A percentile compares a stretch with the other conserved stretches of the same genome.
Evolutionary conservation across 2,113 vertebrate genomes (phyloP).

Genomic region (Serinus canaria): DNA sequence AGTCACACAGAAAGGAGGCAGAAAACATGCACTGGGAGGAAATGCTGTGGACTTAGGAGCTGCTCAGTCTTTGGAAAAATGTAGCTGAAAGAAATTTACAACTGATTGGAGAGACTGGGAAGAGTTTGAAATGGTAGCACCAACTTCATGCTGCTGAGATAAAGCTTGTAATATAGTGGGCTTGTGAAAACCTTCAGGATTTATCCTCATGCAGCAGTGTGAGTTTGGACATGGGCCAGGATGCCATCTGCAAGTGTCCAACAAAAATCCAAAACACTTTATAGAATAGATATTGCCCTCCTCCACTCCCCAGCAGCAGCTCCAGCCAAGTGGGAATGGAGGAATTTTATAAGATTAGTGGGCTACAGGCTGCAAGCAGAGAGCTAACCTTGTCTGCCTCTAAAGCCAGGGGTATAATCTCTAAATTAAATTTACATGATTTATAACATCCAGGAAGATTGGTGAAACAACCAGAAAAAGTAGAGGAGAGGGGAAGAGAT

Average conservation of each 20-base stretch:
- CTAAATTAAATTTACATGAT: slow-evolving; percentile 67
- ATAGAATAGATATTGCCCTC: not conserved
- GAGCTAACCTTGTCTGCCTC: slow-evolving; percentile 22
- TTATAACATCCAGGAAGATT: slow-evolving; percentile 9
- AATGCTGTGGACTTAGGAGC: not conserved
- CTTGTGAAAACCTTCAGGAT: not conserved
- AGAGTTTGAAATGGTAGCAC: not conserved
- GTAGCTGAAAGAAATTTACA: not conserved
- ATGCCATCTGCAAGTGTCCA: slow-evolving; percentile 11
- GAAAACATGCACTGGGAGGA: not conserved
- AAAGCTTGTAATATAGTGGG: not conserved
- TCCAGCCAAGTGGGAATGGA: slow-evolving; percentile 47
- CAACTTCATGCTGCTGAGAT: not conserved
- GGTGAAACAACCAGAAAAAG: not conserved
- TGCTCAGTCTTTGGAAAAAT: not conserved
- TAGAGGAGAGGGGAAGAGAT: not conserved
- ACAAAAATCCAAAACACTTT: not conserved
- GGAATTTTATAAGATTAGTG: slow-evolving; percentile 36
- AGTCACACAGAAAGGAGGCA: not conserved
- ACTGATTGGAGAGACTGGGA: not conserved
- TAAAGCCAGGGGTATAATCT: slow-evolving; percentile 38
- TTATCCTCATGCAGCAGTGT: not conserved
- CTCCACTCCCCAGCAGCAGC: not conserved
- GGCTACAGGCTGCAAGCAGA: not conserved
- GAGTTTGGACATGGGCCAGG: not conserved